A percentile compares a stretch with the other conserved stretches of the same genome.
Evolutionary conservation across 2,888 invertebrate genomes (phyloP).

Genomic region (Pyralis farinalis): DNA sequence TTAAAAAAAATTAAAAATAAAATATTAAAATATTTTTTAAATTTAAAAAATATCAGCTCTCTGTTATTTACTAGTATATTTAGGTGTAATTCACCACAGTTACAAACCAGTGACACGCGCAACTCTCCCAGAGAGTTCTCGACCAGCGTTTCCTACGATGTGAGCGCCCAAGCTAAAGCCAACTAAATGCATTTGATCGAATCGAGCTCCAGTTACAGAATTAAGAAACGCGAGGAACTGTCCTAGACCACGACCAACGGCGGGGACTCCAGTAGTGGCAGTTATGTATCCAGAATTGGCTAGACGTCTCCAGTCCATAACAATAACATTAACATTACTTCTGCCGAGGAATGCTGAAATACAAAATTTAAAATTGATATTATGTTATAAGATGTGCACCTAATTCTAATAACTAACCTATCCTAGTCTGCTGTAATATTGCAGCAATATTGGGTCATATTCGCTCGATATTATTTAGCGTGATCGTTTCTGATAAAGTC

Average conservation of each 20-base stretch:
- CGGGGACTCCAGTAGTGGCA: conserved; percentile 42
- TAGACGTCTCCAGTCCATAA: conserved; percentile 50
- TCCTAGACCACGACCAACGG: conserved; percentile 58
- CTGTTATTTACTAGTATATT: too few relatives aligned
- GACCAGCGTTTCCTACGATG: conserved; percentile 51
- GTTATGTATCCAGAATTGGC: conserved; percentile 30
- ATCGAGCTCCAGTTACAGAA: conserved; percentile 39
- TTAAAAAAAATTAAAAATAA: too few relatives aligned
- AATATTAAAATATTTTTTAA: too few relatives aligned
- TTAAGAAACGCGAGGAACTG: conserved; percentile 54
- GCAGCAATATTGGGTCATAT: too few relatives aligned
- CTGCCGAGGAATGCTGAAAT: conserved; percentile 35
- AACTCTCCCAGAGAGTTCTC: conserved; percentile 19
- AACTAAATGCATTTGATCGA: conserved; percentile 21
- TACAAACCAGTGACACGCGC: background rate
- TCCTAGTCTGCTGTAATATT: too few relatives aligned
- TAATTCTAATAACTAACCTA: too few relatives aligned
- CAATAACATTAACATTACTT: conserved; percentile 44
- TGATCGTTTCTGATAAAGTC: too few relatives aligned
- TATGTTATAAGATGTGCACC: too few relatives aligned
- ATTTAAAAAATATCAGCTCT: too few relatives aligned
- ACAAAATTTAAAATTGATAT: too few relatives aligned
- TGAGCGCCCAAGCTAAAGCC: conserved; percentile 63
- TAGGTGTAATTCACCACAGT: too few relatives aligned
- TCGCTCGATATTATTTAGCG: too few relatives aligned